Evolutionary conservation across 1,140 invertebrate species (phyloP), one percentile per base, ranked within the genome.

Genomic region (Panagrolaimus sp.): DNA sequence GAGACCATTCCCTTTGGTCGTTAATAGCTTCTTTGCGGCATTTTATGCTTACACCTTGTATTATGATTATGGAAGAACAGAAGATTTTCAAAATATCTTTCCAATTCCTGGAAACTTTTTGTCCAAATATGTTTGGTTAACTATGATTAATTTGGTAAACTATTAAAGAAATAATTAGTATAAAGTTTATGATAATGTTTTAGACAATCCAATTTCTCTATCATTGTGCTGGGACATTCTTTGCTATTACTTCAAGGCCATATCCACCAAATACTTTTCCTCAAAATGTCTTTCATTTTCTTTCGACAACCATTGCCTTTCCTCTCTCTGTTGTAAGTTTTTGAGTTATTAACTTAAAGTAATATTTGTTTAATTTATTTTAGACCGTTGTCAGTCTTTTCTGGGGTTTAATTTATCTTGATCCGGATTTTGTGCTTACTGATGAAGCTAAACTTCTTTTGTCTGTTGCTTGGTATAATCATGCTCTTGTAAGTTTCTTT

Each of bases 91-190:
- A 28, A 32, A 52, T 17, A 17, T 71, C 21, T 15, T 72, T 6
- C 68, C 68, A 58, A 70, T 78, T 14, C 76, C 71, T n/a, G 68
- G 47, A 14, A n/a, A 64, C 5, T 71, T 65, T 45, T 52, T 68
- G 45, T 74, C 69, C 28, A 76, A 78, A 64, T 72, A 78, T 46
- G 76, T 78, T 12, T 78, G 76, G 76, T 68, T 78, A 15, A 78
- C 76, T n/a, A 76, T 78, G 43, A 64, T 76, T 43, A 71, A 75
- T 64, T 63, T 77, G 46, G 73, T 74, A 6, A 44, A 63, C 63
- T 45, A 15, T 67, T 12, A 46, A 6, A 63, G 26, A 10, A n/a
- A 14, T 72, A 58, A 43, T 48, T 58, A 65, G 63, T 63, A 28
- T 46, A 67, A 43, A 69, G 38, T 67, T 58, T 45, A n/a, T 65